phyloP scores from a whole-genome alignment of 1,140 invertebrate genomes.

The Halyomorpha halys region DNA sequence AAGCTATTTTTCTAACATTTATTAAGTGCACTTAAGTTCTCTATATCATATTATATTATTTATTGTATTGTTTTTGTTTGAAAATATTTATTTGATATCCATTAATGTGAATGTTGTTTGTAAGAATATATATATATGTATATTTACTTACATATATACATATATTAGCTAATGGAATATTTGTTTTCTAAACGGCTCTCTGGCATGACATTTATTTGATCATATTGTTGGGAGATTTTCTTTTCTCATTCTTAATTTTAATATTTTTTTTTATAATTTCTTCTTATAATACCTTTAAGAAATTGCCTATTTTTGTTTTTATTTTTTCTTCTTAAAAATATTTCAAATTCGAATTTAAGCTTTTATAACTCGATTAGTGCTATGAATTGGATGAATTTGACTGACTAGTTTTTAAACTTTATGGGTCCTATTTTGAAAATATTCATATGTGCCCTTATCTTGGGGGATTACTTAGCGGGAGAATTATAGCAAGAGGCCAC shows the following conservation, averaged over 20 bases:
- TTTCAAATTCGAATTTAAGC: constrained; percentile 16
- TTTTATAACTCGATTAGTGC: constrained; percentile 17
- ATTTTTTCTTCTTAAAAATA: not conserved
- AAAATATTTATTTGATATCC: constrained; percentile 6
- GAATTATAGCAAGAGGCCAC: not conserved
- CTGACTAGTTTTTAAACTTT: constrained; percentile 18
- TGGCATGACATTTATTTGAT: no score
- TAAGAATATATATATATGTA: no score
- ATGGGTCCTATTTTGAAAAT: constrained; percentile 14
- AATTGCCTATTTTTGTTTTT: not conserved
- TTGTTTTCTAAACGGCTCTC: no score
- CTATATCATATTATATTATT: constrained; percentile 8
- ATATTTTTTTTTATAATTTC: no score
- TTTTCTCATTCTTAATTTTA: no score
- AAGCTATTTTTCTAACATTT: constrained; percentile 16
- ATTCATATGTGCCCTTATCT: constrained; percentile 4
- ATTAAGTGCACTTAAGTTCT: constrained; percentile 16
- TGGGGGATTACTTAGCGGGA: not conserved
- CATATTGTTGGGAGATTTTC: no score
- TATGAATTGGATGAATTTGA: constrained; percentile 16
- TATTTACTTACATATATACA: no score
- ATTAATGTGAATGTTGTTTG: no score
- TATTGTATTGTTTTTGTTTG: constrained; percentile 17
- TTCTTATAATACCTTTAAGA: no score
- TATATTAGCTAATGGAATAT: no score